phyloP scores from a whole-genome alignment of 2,113 vertebrate genomes.

The Porphyrio hochstetteri region DNA sequence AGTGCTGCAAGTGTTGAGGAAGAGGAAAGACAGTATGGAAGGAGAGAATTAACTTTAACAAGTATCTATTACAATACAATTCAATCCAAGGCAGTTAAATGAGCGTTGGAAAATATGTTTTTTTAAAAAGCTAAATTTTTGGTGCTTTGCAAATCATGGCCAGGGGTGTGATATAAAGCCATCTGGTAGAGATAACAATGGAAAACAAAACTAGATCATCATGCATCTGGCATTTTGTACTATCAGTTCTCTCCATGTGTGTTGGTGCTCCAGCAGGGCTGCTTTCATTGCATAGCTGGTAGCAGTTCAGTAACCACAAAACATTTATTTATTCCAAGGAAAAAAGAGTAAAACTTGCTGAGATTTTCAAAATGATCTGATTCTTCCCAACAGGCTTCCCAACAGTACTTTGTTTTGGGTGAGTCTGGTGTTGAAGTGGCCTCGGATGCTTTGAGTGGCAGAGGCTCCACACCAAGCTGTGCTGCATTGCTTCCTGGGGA shows the following conservation, averaged over 20 bases:
- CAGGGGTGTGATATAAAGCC: background rate
- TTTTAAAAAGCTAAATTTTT: background rate
- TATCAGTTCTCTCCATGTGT: background rate
- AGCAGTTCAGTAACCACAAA: background rate
- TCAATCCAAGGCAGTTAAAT: background rate
- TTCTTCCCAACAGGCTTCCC: background rate
- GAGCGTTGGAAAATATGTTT: background rate
- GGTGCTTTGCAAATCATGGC: background rate
- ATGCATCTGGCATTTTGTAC: background rate
- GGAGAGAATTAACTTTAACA: background rate
- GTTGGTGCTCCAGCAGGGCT: background rate
- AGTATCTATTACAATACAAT: background rate
- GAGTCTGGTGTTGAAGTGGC: background rate
- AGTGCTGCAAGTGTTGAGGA: background rate
- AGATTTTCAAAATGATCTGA: background rate
- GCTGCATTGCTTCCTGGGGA: background rate
- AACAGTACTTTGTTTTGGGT: background rate
- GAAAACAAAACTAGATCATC: background rate
- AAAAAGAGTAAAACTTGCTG: background rate
- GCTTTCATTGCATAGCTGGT: background rate
- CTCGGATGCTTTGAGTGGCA: background rate
- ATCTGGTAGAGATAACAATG: background rate
- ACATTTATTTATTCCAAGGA: background rate
- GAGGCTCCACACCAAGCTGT: background rate
- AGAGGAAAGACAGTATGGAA: background rate